A percentile compares a stretch with the other conserved stretches of the same genome.
These are phyloP conservation scores for Syrphus vitripennis DNA, from an alignment of 2,888 invertebrate species.

Conservation along the genomic window DNA sequence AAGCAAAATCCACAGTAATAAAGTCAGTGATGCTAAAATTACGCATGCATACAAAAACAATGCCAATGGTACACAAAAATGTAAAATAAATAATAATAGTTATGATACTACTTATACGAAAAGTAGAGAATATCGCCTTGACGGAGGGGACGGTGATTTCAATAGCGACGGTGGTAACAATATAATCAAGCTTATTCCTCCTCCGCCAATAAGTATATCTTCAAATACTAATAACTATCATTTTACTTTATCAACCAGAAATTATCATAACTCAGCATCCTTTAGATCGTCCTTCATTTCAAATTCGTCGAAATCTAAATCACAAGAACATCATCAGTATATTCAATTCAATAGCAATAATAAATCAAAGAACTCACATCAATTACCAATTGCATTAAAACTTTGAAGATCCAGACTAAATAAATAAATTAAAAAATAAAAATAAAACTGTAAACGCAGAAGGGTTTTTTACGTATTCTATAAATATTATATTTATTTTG, in stretches of 20 bases:
- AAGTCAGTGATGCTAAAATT: constrained; percentile 52
- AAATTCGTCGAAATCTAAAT: constrained; percentile 41
- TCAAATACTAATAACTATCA: constrained; percentile 52
- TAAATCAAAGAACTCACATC: constrained; percentile 48
- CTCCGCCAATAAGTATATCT: constrained; percentile 36
- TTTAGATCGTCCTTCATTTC: constrained; percentile 57
- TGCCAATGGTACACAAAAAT: constrained; percentile 61
- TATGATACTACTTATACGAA: constrained; percentile 55
- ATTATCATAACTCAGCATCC: constrained; percentile 60
- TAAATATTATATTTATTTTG: constrained; percentile 50
- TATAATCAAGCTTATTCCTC: constrained; percentile 19
- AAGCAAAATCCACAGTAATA: constrained; percentile 70
- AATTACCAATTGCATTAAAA: constrained; percentile 51
- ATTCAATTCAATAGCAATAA: constrained; percentile 43
- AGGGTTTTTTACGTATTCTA: constrained; percentile 64
- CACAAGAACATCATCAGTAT: constrained; percentile 50
- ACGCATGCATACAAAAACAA: constrained; percentile 48
- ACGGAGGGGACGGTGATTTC: neutral
- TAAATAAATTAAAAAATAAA: neutral
- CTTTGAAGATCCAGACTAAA: constrained; percentile 45
- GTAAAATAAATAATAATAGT: constrained; percentile 60
- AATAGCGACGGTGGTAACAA: neutral
- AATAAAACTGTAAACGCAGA: constrained; percentile 30
- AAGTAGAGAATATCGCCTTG: constrained; percentile 54
- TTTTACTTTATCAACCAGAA: constrained; percentile 61